A percentile compares a stretch with the other conserved stretches of the same genome.
Evolutionary conservation across 1,140 invertebrate species (phyloP).

Genomic region (Oreohelix idahoensis): DNA sequence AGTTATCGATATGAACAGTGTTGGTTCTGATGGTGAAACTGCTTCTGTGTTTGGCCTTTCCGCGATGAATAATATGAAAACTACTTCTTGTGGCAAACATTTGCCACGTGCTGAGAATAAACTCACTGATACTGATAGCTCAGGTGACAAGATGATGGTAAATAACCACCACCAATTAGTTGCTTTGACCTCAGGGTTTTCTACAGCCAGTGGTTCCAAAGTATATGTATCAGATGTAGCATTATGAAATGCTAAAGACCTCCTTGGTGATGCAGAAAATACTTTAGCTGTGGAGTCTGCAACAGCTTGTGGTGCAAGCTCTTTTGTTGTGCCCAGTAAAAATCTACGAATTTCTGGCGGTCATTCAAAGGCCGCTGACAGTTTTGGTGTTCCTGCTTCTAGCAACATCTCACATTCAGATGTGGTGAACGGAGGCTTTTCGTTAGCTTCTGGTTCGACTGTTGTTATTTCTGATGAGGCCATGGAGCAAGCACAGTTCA

Average conservation of each 20-base stretch:
- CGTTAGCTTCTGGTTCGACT: background rate
- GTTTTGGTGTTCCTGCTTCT: background rate
- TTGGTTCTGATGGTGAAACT: too few relatives aligned
- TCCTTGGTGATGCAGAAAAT: background rate
- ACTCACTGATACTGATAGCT: too few relatives aligned
- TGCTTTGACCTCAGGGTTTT: background rate
- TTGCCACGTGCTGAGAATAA: too few relatives aligned
- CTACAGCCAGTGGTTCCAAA: background rate
- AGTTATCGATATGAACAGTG: too few relatives aligned
- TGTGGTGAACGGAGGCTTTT: background rate
- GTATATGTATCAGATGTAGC: background rate
- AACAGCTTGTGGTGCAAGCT: background rate
- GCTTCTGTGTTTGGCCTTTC: too few relatives aligned
- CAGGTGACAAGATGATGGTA: too few relatives aligned
- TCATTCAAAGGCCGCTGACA: background rate
- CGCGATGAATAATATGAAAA: too few relatives aligned
- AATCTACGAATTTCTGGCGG: background rate
- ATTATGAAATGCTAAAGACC: background rate
- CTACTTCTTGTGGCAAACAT: too few relatives aligned
- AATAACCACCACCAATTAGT: too few relatives aligned
- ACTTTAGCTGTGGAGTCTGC: background rate
- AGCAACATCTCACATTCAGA: background rate
- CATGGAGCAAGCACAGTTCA: background rate
- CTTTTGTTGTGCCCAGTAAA: background rate
- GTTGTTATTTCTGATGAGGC: background rate